Percentiles rank a stretch among this genome's conserved stretches.
phyloP scores from a whole-genome alignment of 2,797 vertebrate genomes.

The Neosilurus mollespiculum region DNA sequence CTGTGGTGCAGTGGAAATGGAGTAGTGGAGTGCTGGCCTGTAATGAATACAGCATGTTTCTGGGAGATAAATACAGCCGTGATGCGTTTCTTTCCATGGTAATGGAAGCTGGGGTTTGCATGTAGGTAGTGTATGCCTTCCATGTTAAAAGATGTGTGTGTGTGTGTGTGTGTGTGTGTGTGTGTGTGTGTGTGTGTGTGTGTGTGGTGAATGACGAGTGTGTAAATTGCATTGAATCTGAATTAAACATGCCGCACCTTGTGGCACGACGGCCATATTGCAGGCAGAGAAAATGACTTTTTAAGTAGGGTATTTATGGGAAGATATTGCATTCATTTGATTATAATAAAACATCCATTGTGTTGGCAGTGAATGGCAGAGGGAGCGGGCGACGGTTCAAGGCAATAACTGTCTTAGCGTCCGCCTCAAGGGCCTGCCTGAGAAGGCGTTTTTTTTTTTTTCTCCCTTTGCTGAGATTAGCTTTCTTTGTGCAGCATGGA shows the following conservation, averaged over 20 bases:
- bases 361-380: constrained; percentile 63
- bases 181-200: constrained; percentile 4
- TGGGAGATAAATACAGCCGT: constrained; percentile 54
- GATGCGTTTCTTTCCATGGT: constrained; percentile 35
- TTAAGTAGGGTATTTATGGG: constrained; percentile 79
- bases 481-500: constrained; percentile 69
- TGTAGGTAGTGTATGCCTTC: constrained; percentile 39
- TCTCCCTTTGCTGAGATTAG: constrained; percentile 61
- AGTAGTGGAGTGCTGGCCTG: constrained; percentile 37
- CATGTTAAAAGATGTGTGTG: constrained; percentile 11
- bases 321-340: constrained; percentile 78
- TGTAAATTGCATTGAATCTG: constrained; percentile 64
- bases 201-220: constrained; percentile 49
- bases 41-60: constrained; percentile 53
- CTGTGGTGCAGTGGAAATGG: constrained; percentile 49
- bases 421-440: constrained; percentile 61
- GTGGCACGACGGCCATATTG: constrained; percentile 72
- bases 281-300: constrained; percentile 72
- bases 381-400: constrained; percentile 66
- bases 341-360: constrained; percentile 80
- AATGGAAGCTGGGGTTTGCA: constrained; percentile 40
- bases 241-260: constrained; percentile 76
- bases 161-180: too few relatives aligned
- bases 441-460: constrained; percentile 56
- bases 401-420: constrained; percentile 68